Evolutionary conservation across 2,888 invertebrate species (phyloP), one percentile per base, ranked within the genome.

Genomic region (Drosophila paucipuncta): DNA sequence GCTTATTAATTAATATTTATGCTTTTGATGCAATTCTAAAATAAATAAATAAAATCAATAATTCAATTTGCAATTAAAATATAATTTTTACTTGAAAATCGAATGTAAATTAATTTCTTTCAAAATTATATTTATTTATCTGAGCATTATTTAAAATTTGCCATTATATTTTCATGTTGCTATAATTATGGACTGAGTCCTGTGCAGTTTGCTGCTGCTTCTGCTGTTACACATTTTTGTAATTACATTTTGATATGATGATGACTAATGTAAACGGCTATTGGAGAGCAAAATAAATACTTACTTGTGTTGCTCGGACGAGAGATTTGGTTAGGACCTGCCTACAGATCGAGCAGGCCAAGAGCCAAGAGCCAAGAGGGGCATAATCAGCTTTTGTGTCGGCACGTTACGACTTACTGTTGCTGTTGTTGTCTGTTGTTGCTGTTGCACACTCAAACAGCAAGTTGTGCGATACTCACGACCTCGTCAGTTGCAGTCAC

Each of bases 401-500:
- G 50, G 50, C 52, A 35, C 39, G 31, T 61, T 50, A 28, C 18
- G 25, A n/a, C n/a, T 37, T 60, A 47, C 50, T 47, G 30, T 9
- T 33, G 31, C 2, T 35, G 58, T 18, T 31, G 22, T 22, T 33
- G 53, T 35, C 53, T 59, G 55, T 18, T 39, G 35, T 69, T 80
- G 65, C 1, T 59, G 22, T 4, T 39, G 72, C 25, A 47, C 71
- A 69, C 76, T 60, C 52, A 69, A 78, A 73, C 68, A 66, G 76
- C 85, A 77, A 83, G 80, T 85, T 80, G 78, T 83, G 76, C 82
- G 84, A 88, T 85, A 84, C 81, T 88, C 83, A 86, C 84, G 84
- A 86, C 80, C 88, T 85, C 84, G 83, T 77, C 82, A 75, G 85
- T 73, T 79, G 68, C 68, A 53, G 71, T 66, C 81, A 79, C 83